phyloP scores from a whole-genome alignment of 2,113 vertebrate species.

The Ahaetulla prasina region DNA sequence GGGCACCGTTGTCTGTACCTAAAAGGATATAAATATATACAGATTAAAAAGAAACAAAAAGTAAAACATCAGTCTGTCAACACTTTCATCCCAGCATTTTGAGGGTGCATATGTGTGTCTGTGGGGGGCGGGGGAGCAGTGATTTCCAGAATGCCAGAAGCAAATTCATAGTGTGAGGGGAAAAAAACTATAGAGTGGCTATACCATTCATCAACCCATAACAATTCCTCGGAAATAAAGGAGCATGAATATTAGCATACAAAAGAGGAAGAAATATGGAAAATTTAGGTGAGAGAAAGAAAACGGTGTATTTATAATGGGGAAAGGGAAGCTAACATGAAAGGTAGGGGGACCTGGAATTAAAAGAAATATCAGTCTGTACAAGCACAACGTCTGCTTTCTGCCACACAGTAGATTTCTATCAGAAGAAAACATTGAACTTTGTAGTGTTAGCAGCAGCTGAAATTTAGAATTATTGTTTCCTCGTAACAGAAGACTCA shows the following conservation, averaged over 20 bases:
- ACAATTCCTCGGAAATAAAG: constrained; percentile 33
- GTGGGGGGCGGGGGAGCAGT: background rate
- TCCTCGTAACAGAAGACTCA: constrained; percentile 90
- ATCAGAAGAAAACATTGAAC: constrained; percentile 76
- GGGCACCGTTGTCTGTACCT: constrained; percentile 15
- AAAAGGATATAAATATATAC: background rate
- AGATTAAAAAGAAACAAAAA: background rate
- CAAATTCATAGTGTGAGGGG: background rate
- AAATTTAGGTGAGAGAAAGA: constrained; percentile 38
- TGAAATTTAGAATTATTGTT: constrained; percentile 89
- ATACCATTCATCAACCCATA: background rate
- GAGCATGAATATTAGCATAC: constrained; percentile 15
- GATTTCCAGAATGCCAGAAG: background rate
- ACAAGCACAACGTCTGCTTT: constrained; percentile 55
- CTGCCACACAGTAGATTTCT: constrained; percentile 63
- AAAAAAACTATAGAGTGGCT: background rate
- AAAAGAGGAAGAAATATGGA: constrained; percentile 31
- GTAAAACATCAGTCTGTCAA: background rate
- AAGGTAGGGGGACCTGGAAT: constrained; percentile 19
- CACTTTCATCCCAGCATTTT: constrained; percentile 5
- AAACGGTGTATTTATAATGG: constrained; percentile 9
- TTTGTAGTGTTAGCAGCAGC: constrained; percentile 77
- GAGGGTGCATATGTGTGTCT: background rate
- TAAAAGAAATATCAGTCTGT: constrained; percentile 61
- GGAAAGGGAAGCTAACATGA: constrained; percentile 3